Percentiles rank a stretch among this genome's conserved stretches.
These are phyloP conservation scores for Pungitius pungitius DNA, from an alignment of 2,113 vertebrate genomes.

Conservation along the genomic window DNA sequence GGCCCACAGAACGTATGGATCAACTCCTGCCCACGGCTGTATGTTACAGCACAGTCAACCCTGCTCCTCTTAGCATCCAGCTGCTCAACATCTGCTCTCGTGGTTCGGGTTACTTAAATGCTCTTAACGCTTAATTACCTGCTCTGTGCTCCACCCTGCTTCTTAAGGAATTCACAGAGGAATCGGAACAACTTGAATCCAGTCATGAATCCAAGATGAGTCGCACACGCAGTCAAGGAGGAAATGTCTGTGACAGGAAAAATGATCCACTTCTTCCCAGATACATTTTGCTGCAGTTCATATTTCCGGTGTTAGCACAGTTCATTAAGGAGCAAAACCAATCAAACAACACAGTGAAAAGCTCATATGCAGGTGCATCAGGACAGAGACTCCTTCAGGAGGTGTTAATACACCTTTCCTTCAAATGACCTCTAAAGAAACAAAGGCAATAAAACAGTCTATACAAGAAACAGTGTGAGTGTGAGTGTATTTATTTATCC, in stretches of 20 bases:
- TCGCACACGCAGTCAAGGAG: background rate
- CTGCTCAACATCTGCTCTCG: conserved; percentile 69
- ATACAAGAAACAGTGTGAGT: background rate
- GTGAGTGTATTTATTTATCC: too few relatives aligned
- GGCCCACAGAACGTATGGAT: conserved; percentile 71
- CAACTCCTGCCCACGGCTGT: conserved; percentile 70
- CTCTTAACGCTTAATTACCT: conserved; percentile 69
- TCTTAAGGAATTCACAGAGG: conserved; percentile 45
- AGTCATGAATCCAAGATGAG: conserved; percentile 8
- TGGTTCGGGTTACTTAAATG: conserved; percentile 59
- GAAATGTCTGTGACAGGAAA: conserved; percentile 6
- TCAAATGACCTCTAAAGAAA: background rate
- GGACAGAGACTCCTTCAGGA: too few relatives aligned
- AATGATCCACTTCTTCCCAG: background rate
- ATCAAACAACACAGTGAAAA: background rate
- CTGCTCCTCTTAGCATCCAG: conserved; percentile 47
- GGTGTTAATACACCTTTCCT: too few relatives aligned
- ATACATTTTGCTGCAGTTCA: conserved; percentile 7
- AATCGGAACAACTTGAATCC: conserved; percentile 45
- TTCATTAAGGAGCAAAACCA: background rate
- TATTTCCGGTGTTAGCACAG: background rate
- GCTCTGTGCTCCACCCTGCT: conserved; percentile 31
- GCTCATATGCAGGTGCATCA: background rate
- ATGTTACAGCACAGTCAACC: conserved; percentile 54
- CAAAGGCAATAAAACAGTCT: background rate